A percentile compares a stretch with the other conserved stretches of the same genome.
phyloP scores from a whole-genome alignment of 2,113 vertebrate species.

The Pica pica region DNA sequence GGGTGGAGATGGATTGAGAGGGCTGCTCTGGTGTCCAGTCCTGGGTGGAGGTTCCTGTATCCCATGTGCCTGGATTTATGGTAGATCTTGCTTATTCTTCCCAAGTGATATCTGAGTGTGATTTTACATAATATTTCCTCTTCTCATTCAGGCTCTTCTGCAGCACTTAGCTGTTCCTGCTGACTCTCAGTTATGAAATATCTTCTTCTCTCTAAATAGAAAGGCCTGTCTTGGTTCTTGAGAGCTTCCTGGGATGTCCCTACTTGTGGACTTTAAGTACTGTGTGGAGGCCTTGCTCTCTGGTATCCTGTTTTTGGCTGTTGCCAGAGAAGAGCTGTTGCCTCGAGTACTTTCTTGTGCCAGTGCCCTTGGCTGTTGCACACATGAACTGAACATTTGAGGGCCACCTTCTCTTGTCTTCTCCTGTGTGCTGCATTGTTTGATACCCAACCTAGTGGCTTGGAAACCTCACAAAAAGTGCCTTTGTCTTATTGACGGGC shows the following conservation, averaged over 20 bases:
- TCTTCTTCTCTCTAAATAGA: not conserved
- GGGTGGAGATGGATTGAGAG: not conserved
- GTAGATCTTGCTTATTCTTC: not conserved
- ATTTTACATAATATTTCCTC: not conserved
- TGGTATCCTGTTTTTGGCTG: not conserved
- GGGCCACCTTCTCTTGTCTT: not conserved
- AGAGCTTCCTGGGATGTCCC: not conserved
- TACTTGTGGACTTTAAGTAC: not conserved
- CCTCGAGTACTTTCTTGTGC: not conserved
- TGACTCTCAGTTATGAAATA: not conserved
- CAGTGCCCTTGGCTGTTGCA: fast-evolving
- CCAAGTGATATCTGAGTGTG: not conserved
- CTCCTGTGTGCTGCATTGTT: not conserved
- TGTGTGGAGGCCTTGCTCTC: not conserved
- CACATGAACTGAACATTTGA: not conserved
- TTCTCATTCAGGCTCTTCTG: not conserved
- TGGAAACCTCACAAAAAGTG: conserved; percentile 2
- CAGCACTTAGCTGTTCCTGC: not conserved
- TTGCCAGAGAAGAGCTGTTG: not conserved
- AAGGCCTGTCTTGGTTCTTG: not conserved
- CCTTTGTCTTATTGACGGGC: not conserved
- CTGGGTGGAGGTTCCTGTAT: not conserved
- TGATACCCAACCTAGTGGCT: not conserved
- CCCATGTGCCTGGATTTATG: not conserved
- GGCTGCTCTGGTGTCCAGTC: not conserved